Evolutionary conservation across 2,888 invertebrate species (phyloP).

Genomic region (Tridacna crocea): DNA sequence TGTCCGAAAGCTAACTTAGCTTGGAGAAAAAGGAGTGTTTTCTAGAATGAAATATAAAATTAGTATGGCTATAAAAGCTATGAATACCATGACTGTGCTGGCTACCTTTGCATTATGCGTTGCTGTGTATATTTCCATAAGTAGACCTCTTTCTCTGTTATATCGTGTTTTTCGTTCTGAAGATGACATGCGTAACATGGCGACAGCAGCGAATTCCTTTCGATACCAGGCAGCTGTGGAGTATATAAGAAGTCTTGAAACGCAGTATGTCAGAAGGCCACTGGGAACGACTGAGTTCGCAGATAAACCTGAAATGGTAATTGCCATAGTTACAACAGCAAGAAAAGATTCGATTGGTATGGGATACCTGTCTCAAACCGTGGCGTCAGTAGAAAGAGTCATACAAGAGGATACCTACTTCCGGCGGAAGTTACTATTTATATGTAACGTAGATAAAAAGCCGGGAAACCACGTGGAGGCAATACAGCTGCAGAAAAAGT

Average conservation of each 20-base stretch:
- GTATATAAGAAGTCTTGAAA: neutral
- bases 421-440: neutral
- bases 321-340: slow-evolving; percentile 26
- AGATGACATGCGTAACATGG: neutral
- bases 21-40: no score
- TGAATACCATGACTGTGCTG: neutral
- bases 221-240: slow-evolving; percentile 17
- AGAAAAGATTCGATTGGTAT: slow-evolving; percentile 8
- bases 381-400: slow-evolving; percentile 1
- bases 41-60: no score
- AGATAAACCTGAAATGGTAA: slow-evolving; percentile 11
- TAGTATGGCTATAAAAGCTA: neutral
- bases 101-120: neutral
- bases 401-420: neutral
- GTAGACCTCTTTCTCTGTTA: slow-evolving; percentile 1
- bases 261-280: neutral
- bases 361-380: slow-evolving; percentile 25
- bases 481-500: slow-evolving; percentile 8
- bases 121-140: neutral
- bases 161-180: slow-evolving; percentile 6
- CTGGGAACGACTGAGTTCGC: neutral
- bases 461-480: slow-evolving; percentile 26
- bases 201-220: neutral
- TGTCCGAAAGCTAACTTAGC: no score
- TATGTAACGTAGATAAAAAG: slow-evolving; percentile 20